Percentiles rank a stretch among this genome's conserved stretches.
Conservation (phyloP, 2,113 vertebrate species). For the human (Homo sapiens) region GRCh38 chr6:132008001-132008500, state of each 20-base stretch:
- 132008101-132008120: neutral
- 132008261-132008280: constrained; percentile 2
- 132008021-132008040: neutral
- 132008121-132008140: neutral
- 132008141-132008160: neutral
- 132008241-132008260: constrained; percentile 10
- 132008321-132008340: neutral
- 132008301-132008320: neutral
- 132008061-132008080: neutral
- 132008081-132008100: neutral
- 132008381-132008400: neutral
- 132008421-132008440: neutral
- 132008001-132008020: neutral
- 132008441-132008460: neutral
- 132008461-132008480: neutral
- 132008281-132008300: neutral
- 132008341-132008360: neutral
- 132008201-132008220: neutral
- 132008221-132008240: neutral
- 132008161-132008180: neutral
- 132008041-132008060: neutral
- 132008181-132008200: neutral
- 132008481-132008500: neutral
- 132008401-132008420: neutral
- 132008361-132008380: neutral